These are phyloP conservation scores for Eupithecia subfuscata DNA, from an alignment of 2,888 invertebrate genomes.

Conservation along the genomic window DNA sequence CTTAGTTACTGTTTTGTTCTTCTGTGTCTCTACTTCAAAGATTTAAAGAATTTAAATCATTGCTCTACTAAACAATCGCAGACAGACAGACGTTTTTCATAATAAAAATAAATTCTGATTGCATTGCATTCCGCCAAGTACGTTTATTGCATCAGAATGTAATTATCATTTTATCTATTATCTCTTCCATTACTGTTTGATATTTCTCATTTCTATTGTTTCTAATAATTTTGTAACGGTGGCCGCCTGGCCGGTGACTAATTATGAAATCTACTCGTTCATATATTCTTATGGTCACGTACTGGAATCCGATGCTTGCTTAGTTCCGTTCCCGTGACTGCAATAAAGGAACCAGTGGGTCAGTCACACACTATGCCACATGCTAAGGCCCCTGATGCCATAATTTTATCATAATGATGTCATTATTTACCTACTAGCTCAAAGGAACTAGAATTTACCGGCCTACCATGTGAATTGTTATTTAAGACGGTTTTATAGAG, in stretches of 20 bases:
- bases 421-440: slow-evolving; percentile 45
- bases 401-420: slow-evolving; percentile 37
- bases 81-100: background rate
- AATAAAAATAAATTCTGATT: slow-evolving; percentile 1
- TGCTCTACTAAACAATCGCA: background rate
- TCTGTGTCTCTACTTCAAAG: background rate
- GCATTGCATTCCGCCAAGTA: background rate
- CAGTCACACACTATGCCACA: slow-evolving; percentile 36
- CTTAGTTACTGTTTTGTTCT: background rate
- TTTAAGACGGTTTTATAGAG: background rate
- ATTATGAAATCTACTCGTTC: slow-evolving; percentile 29
- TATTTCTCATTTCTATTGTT: background rate
- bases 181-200: background rate
- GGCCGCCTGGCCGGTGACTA: background rate
- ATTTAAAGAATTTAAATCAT: too few species aligned
- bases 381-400: slow-evolving; percentile 45
- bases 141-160: background rate
- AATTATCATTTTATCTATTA: background rate
- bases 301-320: slow-evolving; percentile 24
- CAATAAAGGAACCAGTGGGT: slow-evolving; percentile 34
- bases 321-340: slow-evolving; percentile 39
- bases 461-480: background rate
- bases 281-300: slow-evolving; percentile 34
- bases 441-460: slow-evolving; percentile 33
- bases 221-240: slow-evolving; percentile 12